Evolutionary conservation across 2,113 vertebrate species (phyloP).

Genomic region (Balaenoptera acutorostrata): DNA sequence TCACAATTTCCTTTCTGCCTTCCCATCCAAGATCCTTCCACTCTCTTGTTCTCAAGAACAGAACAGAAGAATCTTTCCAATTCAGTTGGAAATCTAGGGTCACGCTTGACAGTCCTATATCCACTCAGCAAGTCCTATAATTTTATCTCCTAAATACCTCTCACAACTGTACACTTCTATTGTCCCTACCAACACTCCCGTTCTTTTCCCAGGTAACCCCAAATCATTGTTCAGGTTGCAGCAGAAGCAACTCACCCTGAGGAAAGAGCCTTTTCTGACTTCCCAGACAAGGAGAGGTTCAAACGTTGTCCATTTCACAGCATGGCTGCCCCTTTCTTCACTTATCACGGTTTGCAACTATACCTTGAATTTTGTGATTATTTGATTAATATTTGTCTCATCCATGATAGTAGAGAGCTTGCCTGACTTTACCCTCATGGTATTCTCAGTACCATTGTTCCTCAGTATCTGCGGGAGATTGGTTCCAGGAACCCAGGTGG

Average conservation of each 20-base stretch:
- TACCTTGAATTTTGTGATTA: neutral
- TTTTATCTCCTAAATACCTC: neutral
- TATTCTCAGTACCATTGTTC: neutral
- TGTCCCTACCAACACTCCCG: neutral
- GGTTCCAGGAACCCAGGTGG: neutral
- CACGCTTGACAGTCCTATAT: neutral
- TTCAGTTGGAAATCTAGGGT: neutral
- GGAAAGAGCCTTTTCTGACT: neutral
- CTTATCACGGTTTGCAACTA: neutral
- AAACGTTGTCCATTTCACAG: neutral
- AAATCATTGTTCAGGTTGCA: neutral
- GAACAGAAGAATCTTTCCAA: neutral
- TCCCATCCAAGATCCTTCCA: neutral
- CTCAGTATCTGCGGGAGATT: neutral
- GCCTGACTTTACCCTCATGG: neutral
- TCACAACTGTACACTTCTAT: neutral
- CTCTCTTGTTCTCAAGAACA: neutral
- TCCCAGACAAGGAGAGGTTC: neutral
- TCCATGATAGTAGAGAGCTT: neutral
- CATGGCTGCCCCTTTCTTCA: neutral
- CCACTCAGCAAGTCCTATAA: neutral
- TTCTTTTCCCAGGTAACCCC: neutral
- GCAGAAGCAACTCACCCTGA: neutral
- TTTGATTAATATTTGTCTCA: neutral
- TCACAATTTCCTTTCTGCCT: neutral